phyloP scores from a whole-genome alignment of 2,888 invertebrate genomes.

The Stenoptilia bipunctidactyla region DNA sequence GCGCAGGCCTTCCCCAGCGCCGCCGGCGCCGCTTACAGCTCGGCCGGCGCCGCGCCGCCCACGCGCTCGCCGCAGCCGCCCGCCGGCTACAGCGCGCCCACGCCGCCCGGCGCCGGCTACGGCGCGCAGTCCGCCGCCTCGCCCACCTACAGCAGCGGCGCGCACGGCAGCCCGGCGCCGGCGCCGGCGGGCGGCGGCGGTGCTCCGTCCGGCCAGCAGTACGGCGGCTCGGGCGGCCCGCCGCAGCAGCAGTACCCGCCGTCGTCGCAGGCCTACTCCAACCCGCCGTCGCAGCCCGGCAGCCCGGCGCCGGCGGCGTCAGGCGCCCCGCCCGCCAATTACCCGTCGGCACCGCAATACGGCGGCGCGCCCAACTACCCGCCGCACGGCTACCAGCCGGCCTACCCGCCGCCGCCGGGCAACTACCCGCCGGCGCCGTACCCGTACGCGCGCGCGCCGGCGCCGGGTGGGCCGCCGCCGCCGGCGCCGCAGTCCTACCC shows the following conservation, averaged over 20 bases:
- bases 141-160: constrained; percentile 74
- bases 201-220: neutral
- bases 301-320: constrained; percentile 63
- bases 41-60: constrained; percentile 62
- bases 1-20: constrained; percentile 63
- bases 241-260: constrained; percentile 72
- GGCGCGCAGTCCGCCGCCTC: constrained; percentile 76
- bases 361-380: neutral
- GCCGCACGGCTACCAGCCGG: constrained; percentile 64
- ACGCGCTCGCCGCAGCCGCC: constrained; percentile 72
- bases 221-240: constrained; percentile 43
- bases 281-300: constrained; percentile 66
- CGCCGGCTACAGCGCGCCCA: constrained; percentile 68
- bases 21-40: constrained; percentile 66
- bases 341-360: neutral
- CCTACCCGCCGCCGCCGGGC: constrained; percentile 48
- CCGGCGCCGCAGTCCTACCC: constrained; percentile 82
- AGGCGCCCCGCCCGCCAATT: constrained; percentile 55
- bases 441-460: constrained; percentile 71
- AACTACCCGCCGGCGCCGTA: constrained; percentile 65
- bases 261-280: constrained; percentile 69
- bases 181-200: constrained; percentile 21
- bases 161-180: constrained; percentile 61
- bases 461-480: constrained; percentile 72
- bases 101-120: constrained; percentile 69